These are phyloP conservation scores for Tigriopus californicus DNA, from an alignment of 2,888 invertebrate species.

Conservation along the genomic window DNA sequence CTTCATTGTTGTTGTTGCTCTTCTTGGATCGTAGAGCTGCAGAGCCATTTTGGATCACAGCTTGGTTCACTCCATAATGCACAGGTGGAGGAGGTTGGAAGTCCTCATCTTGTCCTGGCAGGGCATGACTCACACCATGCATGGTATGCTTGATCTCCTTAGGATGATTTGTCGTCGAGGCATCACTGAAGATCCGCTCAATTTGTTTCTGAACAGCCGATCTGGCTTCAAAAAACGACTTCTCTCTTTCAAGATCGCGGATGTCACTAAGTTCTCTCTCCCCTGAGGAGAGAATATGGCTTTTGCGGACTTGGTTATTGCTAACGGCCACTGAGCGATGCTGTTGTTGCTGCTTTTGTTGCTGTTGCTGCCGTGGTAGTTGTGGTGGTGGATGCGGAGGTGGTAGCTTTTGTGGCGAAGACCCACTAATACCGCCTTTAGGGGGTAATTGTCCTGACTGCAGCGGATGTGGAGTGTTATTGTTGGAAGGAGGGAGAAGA, in stretches of 20 bases:
- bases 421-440: too few species aligned
- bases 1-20: too few species aligned
- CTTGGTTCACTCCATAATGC: slow-evolving; percentile 10
- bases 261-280: background rate
- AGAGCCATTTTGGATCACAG: background rate
- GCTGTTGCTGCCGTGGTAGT: too few species aligned
- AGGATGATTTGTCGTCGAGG: background rate
- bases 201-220: slow-evolving; percentile 68
- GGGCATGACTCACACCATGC: slow-evolving; percentile 11
- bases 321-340: too few species aligned
- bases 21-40: too few species aligned
- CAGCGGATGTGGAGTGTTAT: too few species aligned
- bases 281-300: background rate
- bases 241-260: background rate
- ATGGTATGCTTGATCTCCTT: slow-evolving; percentile 11
- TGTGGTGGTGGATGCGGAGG: too few species aligned
- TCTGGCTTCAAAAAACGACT: slow-evolving; percentile 18
- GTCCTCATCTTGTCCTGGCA: background rate
- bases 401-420: too few species aligned
- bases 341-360: too few species aligned
- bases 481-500: too few species aligned
- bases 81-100: slow-evolving; percentile 8
- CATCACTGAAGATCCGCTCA: slow-evolving; percentile 54
- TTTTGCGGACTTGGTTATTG: too few species aligned
- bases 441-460: too few species aligned